phyloP scores from a whole-genome alignment of 2,113 vertebrate genomes.

The Vulpes vulpes region DNA sequence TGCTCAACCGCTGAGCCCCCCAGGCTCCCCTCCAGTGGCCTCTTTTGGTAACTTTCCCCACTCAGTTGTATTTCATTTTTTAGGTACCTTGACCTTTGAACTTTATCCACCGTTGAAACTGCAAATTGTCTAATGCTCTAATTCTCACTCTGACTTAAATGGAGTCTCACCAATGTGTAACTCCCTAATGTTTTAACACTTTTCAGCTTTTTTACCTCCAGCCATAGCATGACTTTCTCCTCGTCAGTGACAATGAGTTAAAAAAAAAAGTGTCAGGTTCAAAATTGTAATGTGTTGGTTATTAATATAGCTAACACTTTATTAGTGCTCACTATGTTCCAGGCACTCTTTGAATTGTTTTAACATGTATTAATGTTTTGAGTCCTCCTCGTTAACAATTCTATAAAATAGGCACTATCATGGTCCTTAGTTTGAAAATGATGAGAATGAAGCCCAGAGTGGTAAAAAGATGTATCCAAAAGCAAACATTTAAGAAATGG shows the following conservation, averaged over 20 bases:
- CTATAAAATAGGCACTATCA: neutral
- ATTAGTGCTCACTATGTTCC: conserved; percentile 14
- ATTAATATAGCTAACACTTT: conserved; percentile 52
- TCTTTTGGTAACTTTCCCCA: neutral
- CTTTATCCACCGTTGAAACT: neutral
- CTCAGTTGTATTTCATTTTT: neutral
- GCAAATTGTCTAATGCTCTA: neutral
- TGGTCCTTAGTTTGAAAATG: conserved; percentile 36
- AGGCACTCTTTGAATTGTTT: conserved; percentile 34
- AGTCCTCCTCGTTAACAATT: neutral
- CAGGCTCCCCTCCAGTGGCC: neutral
- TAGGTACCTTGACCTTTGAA: conserved; percentile 28
- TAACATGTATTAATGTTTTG: conserved; percentile 34
- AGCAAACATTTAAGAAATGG: neutral
- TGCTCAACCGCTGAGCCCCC: too few species aligned
- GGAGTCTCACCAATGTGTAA: conserved; percentile 46
- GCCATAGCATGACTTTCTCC: conserved; percentile 35
- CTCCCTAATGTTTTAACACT: conserved; percentile 58
- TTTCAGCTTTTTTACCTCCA: conserved; percentile 37
- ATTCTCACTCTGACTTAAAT: conserved; percentile 62
- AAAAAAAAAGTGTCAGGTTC: conserved; percentile 41
- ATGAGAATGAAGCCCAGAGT: neutral
- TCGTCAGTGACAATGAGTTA: conserved; percentile 1
- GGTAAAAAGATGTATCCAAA: neutral
- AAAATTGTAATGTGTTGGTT: conserved; percentile 51